Evolutionary conservation across 2,888 invertebrate genomes (phyloP).

Genomic region (Nasonia oneida): DNA sequence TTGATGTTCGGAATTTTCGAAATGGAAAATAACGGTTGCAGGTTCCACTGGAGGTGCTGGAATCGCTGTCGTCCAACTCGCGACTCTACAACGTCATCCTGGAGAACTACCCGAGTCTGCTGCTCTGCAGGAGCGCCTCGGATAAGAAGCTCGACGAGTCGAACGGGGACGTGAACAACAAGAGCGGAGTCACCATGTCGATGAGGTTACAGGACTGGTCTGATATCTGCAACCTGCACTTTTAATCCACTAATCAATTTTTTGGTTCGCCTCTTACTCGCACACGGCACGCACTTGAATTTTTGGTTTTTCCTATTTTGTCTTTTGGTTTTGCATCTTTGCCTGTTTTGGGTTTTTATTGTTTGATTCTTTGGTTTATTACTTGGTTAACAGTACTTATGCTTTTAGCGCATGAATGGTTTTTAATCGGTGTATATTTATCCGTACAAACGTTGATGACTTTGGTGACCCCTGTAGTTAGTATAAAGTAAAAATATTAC

Average conservation of each 20-base stretch:
- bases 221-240: conserved; percentile 70
- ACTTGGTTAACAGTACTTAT: not conserved
- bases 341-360: too few species aligned
- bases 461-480: too few species aligned
- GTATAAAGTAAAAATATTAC: too few species aligned
- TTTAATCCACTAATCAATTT: conserved; percentile 51
- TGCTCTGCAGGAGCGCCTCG: conserved; percentile 84
- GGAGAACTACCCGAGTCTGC: conserved; percentile 86
- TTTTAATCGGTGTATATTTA: not conserved
- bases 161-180: conserved; percentile 76
- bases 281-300: conserved; percentile 12
- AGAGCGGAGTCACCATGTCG: conserved; percentile 83
- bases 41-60: conserved; percentile 84
- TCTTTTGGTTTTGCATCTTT: conserved; percentile 11
- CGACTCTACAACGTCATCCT: conserved; percentile 86
- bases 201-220: conserved; percentile 79
- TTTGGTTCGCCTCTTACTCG: conserved; percentile 46
- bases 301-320: not conserved
- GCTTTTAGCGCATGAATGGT: not conserved
- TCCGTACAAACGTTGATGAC: too few species aligned
- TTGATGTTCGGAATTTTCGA: not conserved
- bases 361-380: not conserved
- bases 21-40: conserved; percentile 73
- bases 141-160: conserved; percentile 82
- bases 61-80: conserved; percentile 84